These are phyloP conservation scores for Onychorhynchus coronatus DNA, from an alignment of 2,113 vertebrate genomes.

Conservation along the genomic window DNA sequence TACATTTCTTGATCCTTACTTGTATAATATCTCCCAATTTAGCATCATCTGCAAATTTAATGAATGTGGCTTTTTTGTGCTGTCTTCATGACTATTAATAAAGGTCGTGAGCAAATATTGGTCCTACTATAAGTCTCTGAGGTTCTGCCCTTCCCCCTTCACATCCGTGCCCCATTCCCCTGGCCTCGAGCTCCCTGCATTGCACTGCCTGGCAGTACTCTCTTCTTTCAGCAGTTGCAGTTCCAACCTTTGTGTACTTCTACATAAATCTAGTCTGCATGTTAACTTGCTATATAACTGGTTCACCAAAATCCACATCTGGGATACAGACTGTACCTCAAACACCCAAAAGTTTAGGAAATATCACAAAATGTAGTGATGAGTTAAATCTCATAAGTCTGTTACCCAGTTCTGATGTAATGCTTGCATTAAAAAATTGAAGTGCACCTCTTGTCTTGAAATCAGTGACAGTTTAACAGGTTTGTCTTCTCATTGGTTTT, in stretches of 20 bases:
- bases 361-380: background rate
- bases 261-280: background rate
- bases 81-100: background rate
- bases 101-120: background rate
- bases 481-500: background rate
- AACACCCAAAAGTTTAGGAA: background rate
- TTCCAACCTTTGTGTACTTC: background rate
- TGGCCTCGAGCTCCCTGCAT: background rate
- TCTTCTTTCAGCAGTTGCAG: background rate
- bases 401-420: background rate
- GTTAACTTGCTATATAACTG: background rate
- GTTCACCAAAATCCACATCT: background rate
- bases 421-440: background rate
- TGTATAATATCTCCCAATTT: background rate
- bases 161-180: background rate
- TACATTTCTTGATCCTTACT: background rate
- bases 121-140: background rate
- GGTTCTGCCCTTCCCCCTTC: background rate
- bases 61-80: background rate
- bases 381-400: background rate
- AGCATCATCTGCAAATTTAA: conserved; percentile 38
- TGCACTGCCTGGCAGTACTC: background rate
- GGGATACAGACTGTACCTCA: background rate
- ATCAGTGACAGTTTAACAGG: background rate
- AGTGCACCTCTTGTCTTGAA: background rate